phyloP scores from a whole-genome alignment of 64 coral and sea anemone genomes.

The Astreopora myriophthalma region DNA sequence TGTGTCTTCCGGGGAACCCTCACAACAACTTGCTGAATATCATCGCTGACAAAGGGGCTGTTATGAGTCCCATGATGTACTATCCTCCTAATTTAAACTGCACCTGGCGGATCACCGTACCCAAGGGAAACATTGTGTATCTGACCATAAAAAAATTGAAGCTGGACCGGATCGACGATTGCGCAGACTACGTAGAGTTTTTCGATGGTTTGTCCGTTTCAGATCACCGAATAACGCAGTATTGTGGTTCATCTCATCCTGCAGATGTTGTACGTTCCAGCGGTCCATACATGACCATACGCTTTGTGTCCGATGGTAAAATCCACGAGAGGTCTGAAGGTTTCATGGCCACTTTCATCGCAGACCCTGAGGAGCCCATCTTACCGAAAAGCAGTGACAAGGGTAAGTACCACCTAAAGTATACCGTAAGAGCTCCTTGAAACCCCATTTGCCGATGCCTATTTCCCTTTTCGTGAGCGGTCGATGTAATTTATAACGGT shows the following conservation, averaged over 20 bases:
- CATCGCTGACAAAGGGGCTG: background rate
- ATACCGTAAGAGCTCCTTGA: too few species aligned
- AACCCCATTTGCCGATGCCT: too few species aligned
- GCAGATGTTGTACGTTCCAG: background rate
- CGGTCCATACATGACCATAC: background rate
- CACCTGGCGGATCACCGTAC: constrained; percentile 49
- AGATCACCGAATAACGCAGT: background rate
- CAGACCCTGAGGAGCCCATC: background rate
- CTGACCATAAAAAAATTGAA: constrained; percentile 33
- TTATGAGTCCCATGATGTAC: constrained; percentile 26
- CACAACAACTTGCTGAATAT: constrained; percentile 24
- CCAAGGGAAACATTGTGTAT: constrained; percentile 4
- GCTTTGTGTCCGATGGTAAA: too few species aligned
- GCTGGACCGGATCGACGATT: background rate
- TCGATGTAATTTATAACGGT: too few species aligned
- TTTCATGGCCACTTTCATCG: background rate
- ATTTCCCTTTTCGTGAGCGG: too few species aligned
- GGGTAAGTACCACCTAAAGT: background rate
- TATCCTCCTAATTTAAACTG: constrained; percentile 65
- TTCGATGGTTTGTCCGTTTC: background rate
- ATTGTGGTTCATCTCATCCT: background rate
- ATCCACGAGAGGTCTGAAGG: background rate
- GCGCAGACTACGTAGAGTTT: background rate
- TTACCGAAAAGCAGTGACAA: background rate
- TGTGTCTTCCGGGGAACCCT: background rate